Percentiles rank a stretch among this genome's conserved stretches.
Conservation (phyloP, 2,888 invertebrate genomes). For the Sphaerophoria taeniata region DNA sequence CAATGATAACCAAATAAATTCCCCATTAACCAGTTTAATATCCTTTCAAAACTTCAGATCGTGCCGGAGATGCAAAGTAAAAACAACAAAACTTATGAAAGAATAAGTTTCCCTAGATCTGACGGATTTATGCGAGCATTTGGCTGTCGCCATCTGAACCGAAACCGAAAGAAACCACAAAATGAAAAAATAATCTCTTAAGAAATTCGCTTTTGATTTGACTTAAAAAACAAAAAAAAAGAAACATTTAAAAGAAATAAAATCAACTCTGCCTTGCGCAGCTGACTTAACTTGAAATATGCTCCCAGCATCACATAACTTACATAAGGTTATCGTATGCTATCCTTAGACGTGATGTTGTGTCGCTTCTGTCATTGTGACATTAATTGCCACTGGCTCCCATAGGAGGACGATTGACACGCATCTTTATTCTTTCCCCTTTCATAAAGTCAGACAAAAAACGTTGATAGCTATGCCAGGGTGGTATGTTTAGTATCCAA, state of each 20-base stretch:
- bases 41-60: no score
- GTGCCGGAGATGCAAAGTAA: no score
- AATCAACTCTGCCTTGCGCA: neutral
- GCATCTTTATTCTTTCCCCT: neutral
- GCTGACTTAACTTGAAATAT: no score
- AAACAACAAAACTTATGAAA: no score
- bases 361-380: slow-evolving; percentile 38
- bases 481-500: slow-evolving; percentile 71
- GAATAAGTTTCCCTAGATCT: no score
- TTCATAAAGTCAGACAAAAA: neutral
- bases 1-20: no score
- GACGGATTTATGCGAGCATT: slow-evolving; percentile 68
- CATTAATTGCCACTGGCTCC: slow-evolving; percentile 52
- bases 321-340: slow-evolving; percentile 30
- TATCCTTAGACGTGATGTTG: slow-evolving; percentile 1
- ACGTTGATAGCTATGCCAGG: slow-evolving; percentile 15
- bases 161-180: slow-evolving; percentile 26
- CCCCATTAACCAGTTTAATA: no score
- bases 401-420: neutral
- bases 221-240: slow-evolving; percentile 4
- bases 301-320: slow-evolving; percentile 50
- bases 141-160: slow-evolving; percentile 43
- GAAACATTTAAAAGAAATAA: slow-evolving; percentile 27
- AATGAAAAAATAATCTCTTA: slow-evolving; percentile 55
- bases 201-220: slow-evolving; percentile 35